Evolutionary conservation across 2,113 vertebrate genomes (phyloP).

Genomic region (Gymnarchus niloticus): DNA sequence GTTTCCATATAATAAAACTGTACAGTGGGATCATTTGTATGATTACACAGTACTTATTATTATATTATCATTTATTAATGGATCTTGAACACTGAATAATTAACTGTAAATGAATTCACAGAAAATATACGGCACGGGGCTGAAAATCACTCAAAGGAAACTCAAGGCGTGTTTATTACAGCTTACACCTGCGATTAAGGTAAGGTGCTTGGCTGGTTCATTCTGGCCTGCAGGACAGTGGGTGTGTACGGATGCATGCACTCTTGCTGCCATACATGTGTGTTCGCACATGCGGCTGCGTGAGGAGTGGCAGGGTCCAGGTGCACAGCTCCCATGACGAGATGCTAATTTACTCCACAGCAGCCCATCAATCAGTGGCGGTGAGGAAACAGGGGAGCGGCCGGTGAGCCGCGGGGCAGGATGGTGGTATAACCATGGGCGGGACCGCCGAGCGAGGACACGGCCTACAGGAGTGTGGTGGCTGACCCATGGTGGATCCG

Average conservation of each 20-base stretch:
- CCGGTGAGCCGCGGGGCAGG: neutral
- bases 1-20: neutral
- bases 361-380: conserved; percentile 9
- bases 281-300: neutral
- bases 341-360: conserved; percentile 20
- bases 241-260: no score
- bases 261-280: neutral
- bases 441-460: neutral
- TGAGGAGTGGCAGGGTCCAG: neutral
- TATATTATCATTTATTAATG: conserved; percentile 11
- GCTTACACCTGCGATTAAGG: no score
- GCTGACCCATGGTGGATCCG: neutral
- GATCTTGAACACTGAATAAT: conserved; percentile 9
- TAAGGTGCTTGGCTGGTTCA: no score
- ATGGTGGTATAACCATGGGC: neutral
- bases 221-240: no score
- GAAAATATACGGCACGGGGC: neutral
- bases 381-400: neutral
- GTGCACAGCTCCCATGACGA: conserved; percentile 6
- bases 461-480: neutral
- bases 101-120: conserved; percentile 7
- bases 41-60: conserved; percentile 9
- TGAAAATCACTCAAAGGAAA: conserved; percentile 3
- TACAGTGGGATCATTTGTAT: neutral
- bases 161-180: neutral